Percentiles rank a stretch among this genome's conserved stretches.
phyloP scores from a whole-genome alignment of 2,113 vertebrate genomes.

The Vicugna pacos region DNA sequence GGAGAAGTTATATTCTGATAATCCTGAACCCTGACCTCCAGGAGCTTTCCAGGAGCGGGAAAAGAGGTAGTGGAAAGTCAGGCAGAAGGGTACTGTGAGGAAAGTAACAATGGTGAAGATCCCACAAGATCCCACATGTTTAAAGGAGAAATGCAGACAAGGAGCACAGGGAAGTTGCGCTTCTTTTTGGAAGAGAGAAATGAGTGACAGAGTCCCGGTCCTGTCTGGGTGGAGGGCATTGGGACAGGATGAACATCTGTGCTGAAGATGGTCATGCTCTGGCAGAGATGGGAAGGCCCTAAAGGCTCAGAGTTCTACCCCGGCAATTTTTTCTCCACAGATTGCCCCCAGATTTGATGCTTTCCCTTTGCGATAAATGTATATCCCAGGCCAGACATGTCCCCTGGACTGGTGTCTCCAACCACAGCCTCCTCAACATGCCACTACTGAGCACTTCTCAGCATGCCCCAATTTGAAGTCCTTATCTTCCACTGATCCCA shows the following conservation, averaged over 20 bases:
- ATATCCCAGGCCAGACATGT: neutral
- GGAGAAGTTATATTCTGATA: neutral
- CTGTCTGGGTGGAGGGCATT: neutral
- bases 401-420: neutral
- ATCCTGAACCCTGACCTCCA: neutral
- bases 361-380: neutral
- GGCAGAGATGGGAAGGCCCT: neutral
- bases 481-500: neutral
- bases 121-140: neutral
- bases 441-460: neutral
- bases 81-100: neutral
- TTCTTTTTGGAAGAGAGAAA: neutral
- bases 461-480: neutral
- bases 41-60: neutral
- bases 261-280: neutral
- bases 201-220: neutral
- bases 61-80: neutral
- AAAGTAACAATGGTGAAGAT: neutral
- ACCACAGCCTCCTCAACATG: neutral
- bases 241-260: neutral
- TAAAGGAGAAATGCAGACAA: neutral
- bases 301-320: neutral
- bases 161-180: neutral
- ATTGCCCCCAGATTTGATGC: neutral
- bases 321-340: neutral